These are phyloP conservation scores for Galerucella nymphaeae DNA, from an alignment of 2,888 invertebrate species.

Conservation along the genomic window DNA sequence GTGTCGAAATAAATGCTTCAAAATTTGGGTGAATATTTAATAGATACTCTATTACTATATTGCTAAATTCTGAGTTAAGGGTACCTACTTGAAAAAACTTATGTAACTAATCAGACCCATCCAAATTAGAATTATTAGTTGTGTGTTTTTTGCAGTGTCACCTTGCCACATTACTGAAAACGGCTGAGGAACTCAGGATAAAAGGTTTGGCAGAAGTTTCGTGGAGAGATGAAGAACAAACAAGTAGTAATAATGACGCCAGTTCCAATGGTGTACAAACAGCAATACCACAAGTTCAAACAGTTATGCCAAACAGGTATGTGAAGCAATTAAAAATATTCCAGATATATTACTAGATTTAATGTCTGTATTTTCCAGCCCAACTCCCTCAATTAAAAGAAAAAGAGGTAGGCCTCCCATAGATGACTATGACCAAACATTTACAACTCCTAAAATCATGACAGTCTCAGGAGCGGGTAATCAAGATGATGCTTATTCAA, in stretches of 20 bases:
- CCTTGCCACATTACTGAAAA: slow-evolving; percentile 86
- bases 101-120: too few species aligned
- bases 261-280: slow-evolving; percentile 59
- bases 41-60: too few species aligned
- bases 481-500: slow-evolving; percentile 61
- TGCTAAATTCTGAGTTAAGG: too few species aligned
- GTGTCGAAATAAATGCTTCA: too few species aligned
- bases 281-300: slow-evolving; percentile 63
- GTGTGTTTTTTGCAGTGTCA: slow-evolving; percentile 74
- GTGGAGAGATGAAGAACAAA: slow-evolving; percentile 75
- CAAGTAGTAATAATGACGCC: slow-evolving; percentile 53
- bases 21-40: too few species aligned
- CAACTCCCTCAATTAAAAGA: slow-evolving; percentile 63
- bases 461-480: slow-evolving; percentile 62
- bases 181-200: slow-evolving; percentile 91
- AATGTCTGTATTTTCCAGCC: slow-evolving; percentile 44
- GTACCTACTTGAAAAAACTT: too few species aligned
- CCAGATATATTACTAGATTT: too few species aligned
- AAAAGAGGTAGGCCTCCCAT: slow-evolving; percentile 75
- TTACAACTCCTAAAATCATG: slow-evolving; percentile 68
- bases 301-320: slow-evolving; percentile 60
- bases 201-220: slow-evolving; percentile 92
- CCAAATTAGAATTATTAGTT: neutral
- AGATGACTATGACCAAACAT: slow-evolving; percentile 70
- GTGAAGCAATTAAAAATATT: neutral